These are phyloP conservation scores for Tenthredo notha DNA, from an alignment of 2,888 invertebrate genomes.

Conservation along the genomic window DNA sequence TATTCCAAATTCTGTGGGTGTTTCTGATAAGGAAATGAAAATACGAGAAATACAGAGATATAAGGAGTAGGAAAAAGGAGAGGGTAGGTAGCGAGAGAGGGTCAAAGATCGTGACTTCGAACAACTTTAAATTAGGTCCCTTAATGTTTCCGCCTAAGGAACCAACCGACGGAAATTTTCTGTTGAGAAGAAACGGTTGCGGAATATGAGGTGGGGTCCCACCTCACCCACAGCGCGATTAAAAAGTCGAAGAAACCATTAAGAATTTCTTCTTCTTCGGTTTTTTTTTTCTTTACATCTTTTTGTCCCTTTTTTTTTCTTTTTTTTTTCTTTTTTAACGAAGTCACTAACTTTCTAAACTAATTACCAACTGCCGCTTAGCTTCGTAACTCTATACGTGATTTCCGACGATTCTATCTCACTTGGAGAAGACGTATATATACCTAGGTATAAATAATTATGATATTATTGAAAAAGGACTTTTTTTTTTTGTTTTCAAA, in stretches of 20 bases:
- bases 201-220: not conserved
- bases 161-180: not conserved
- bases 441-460: not conserved
- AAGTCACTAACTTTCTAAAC: constrained; percentile 39
- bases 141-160: constrained; percentile 45
- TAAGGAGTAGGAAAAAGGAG: not conserved
- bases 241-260: constrained; percentile 40
- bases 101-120: constrained; percentile 13
- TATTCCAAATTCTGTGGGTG: not conserved
- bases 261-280: not conserved
- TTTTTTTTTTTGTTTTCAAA: not conserved
- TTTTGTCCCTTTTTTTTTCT: constrained; percentile 24
- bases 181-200: not conserved
- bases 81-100: not conserved
- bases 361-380: constrained; percentile 33
- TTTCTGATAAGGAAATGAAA: not conserved
- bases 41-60: not conserved
- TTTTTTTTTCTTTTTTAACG: constrained; percentile 23
- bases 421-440: not conserved
- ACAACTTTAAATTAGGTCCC: constrained; percentile 53
- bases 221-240: constrained; percentile 14
- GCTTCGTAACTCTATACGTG: constrained; percentile 5
- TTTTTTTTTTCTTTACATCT: not conserved
- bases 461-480: not conserved
- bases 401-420: constrained; percentile 32